Conservation (phyloP, 2,113 vertebrate genomes). For the Ciconia maguari region DNA sequence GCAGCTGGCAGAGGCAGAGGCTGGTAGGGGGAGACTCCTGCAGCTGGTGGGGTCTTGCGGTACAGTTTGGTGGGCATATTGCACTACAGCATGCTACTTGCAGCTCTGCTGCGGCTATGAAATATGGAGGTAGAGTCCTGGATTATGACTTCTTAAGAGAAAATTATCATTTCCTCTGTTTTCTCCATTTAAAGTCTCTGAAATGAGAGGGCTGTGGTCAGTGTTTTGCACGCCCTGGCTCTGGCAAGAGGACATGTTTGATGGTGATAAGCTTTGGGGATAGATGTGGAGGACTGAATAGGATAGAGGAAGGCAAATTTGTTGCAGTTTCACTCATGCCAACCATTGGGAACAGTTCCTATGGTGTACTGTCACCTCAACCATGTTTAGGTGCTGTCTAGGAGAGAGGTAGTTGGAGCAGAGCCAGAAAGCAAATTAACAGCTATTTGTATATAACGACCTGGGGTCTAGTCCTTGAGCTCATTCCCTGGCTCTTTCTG, state of each 20-base stretch:
- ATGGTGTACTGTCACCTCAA: not conserved
- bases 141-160: not conserved
- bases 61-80: accelerated
- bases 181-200: not conserved
- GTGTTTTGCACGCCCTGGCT: not conserved
- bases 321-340: not conserved
- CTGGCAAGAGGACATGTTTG: not conserved
- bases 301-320: not conserved
- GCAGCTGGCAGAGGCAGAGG: not conserved
- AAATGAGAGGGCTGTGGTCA: not conserved
- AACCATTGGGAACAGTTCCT: not conserved
- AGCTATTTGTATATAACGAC: not conserved
- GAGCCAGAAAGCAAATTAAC: not conserved
- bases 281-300: not conserved
- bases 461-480: not conserved
- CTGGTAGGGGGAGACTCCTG: not conserved
- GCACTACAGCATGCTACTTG: not conserved
- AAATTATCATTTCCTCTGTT: not conserved
- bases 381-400: not conserved
- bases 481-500: not conserved
- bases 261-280: not conserved
- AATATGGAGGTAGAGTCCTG: not conserved
- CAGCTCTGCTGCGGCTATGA: not conserved
- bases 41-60: not conserved
- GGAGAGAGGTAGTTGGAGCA: not conserved